phyloP scores from a whole-genome alignment of 2,113 vertebrate species.

The Malurus melanocephalus region DNA sequence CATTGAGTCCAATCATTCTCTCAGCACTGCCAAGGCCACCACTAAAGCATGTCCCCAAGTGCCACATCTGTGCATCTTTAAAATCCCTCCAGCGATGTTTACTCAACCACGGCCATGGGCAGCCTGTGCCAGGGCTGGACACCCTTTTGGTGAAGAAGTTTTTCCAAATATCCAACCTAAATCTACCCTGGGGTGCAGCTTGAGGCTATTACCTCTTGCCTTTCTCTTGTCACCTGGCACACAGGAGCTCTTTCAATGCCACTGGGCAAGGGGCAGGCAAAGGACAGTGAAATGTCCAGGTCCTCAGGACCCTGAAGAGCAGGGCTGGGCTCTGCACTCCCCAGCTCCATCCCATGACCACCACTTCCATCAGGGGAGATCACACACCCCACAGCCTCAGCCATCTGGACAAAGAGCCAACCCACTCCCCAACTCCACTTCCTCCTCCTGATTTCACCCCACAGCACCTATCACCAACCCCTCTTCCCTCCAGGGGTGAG shows the following conservation, averaged over 20 bases:
- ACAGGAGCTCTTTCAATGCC: not conserved
- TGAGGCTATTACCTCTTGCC: not conserved
- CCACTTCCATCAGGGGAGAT: not conserved
- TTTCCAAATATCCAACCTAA: not conserved
- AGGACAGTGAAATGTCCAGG: accelerated
- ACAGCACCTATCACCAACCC: not conserved
- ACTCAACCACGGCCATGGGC: not conserved
- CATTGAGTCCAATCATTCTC: not conserved
- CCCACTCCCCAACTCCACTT: accelerated
- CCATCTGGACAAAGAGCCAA: not conserved
- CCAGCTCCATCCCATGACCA: not conserved
- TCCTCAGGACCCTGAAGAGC: not conserved
- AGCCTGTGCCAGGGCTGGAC: not conserved
- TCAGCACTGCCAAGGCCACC: not conserved
- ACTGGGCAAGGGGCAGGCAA: not conserved
- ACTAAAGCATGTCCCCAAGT: not conserved
- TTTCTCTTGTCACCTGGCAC: not conserved
- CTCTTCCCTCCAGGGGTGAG: not conserved
- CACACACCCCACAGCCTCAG: not conserved
- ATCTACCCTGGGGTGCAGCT: not conserved
- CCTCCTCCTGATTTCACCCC: not conserved
- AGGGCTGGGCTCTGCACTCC: not conserved
- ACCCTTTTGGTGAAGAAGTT: not conserved
- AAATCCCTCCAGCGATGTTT: not conserved
- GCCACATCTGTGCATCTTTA: not conserved